A percentile compares a stretch with the other conserved stretches of the same genome.
Conservation (phyloP, 2,888 invertebrate genomes). For the Ennomos erosarius region DNA sequence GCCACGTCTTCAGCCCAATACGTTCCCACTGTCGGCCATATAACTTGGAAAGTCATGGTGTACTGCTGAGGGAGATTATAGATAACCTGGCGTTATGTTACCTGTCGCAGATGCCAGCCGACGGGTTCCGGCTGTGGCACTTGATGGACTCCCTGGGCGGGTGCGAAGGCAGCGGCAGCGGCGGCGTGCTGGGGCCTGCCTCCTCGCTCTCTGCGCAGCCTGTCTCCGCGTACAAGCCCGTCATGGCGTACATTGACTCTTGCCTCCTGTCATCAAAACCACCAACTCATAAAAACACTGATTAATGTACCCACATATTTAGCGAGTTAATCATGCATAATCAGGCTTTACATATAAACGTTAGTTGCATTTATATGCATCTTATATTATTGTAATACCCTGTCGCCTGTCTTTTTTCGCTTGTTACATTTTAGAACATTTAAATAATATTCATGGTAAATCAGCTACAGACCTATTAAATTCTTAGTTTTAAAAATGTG, state of each 20-base stretch:
- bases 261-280: slow-evolving; percentile 85
- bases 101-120: slow-evolving; percentile 90
- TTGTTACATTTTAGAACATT: no score
- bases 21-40: no score
- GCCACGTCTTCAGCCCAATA: no score
- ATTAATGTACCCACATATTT: neutral
- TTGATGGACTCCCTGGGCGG: slow-evolving; percentile 82
- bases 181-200: slow-evolving; percentile 78
- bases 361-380: no score
- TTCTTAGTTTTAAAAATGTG: no score
- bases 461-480: no score
- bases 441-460: no score
- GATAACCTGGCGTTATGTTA: slow-evolving; percentile 46
- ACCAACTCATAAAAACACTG: neutral
- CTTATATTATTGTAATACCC: no score
- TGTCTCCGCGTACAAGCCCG: slow-evolving; percentile 92
- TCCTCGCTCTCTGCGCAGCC: slow-evolving; percentile 86
- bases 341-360: no score
- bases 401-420: no score
- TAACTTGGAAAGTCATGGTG: no score
- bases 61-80: no score
- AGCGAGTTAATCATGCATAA: neutral
- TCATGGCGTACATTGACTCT: slow-evolving; percentile 96
- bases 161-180: slow-evolving; percentile 65
- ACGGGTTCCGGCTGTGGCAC: slow-evolving; percentile 93